These are phyloP conservation scores for Mythimna loreyi DNA, from an alignment of 2,888 invertebrate genomes.

Conservation along the genomic window DNA sequence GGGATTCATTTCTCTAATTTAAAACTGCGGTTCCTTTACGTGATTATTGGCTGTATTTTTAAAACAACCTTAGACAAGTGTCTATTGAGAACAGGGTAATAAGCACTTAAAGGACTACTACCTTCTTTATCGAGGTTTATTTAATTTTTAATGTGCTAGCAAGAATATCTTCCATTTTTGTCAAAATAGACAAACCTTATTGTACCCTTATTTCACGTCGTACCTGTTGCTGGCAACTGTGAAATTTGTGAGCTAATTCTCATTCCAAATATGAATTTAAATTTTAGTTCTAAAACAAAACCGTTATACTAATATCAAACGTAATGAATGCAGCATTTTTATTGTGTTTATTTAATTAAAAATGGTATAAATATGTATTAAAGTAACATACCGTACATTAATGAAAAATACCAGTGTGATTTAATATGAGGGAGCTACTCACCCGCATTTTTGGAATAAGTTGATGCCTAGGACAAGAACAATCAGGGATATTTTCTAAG, in stretches of 20 bases:
- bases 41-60: slow-evolving; percentile 4
- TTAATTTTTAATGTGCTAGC: neutral
- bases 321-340: neutral
- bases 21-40: neutral
- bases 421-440: slow-evolving; percentile 19
- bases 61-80: neutral
- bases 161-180: neutral
- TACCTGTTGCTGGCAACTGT: neutral
- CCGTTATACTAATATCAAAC: neutral
- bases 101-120: neutral
- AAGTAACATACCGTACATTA: neutral
- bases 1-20: neutral
- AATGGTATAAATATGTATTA: neutral
- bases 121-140: neutral
- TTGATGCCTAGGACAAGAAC: neutral
- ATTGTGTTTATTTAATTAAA: neutral
- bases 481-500: too few relatives aligned
- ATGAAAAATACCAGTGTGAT: slow-evolving; percentile 15
- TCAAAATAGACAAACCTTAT: neutral
- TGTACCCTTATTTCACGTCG: neutral
- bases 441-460: neutral
- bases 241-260: neutral
- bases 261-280: too few relatives aligned
- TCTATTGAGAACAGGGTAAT: slow-evolving; percentile 18
- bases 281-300: slow-evolving; percentile 3